Evolutionary conservation across 2,888 invertebrate genomes (phyloP), one percentile per base, ranked within the genome.

Genomic region (Cremastinae sp.): DNA sequence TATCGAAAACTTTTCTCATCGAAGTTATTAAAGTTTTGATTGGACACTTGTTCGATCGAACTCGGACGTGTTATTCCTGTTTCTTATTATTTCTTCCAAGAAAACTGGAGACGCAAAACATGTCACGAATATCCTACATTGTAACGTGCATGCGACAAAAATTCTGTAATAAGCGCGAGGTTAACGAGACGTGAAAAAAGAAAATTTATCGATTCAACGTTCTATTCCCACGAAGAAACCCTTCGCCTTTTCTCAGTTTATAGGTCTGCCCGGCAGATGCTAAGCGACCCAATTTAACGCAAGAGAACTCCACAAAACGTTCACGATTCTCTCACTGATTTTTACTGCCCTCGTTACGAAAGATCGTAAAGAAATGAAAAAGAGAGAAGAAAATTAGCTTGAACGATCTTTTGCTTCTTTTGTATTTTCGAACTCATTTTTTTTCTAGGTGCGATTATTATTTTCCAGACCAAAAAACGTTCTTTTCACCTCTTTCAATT

Each of bases 211-310:
- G 28, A 28, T 20, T 20, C 59, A n/a, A 22, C 9, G 51, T 8
- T 28, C 28, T 62, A 71, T 61, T 71, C 62, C 35, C 55, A 62
- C 55, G 70, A 62, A 43, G 10, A 22, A 20, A 53, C 45, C 55
- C 45, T 71, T 62, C 12, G 47, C 9, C 37, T 18, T 20, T 53
- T 37, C 45, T 37, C 55, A 18, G 51, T 71, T 62, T 47, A 62
- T 55, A 53, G 62, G 35, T 62, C 55, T 62, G 70, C 43, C 41
- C 22, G 51, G 47, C 69, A 69, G 69, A 69, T 69, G 69, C 69
- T 28, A 69, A 39, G 49, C 68, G 49, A 58, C 68, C 39, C 49
- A 37, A 68, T 68, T 68, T 47, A 41, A 58, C 39, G 9, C 49
- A n/a, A 43, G 69, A 43, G 59, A 69, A 69, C 59, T 69, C 12